phyloP scores from a whole-genome alignment of 2,888 invertebrate species.

The Aspidiotus destructor region DNA sequence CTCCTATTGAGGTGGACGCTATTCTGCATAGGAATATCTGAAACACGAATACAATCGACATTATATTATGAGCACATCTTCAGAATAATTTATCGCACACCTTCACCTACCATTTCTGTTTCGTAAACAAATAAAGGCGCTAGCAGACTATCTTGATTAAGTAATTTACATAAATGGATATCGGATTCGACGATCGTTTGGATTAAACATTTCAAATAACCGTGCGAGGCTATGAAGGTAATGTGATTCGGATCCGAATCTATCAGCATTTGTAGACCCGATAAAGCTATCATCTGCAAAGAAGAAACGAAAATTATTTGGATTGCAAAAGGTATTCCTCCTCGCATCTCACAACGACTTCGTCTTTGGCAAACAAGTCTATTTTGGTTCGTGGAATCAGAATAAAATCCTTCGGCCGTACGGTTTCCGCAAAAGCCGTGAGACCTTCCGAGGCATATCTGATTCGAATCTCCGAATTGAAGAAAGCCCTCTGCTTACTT shows the following conservation, averaged over 20 bases:
- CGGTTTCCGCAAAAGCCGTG: too few relatives aligned
- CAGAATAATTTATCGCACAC: neutral
- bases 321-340: neutral
- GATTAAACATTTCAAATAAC: constrained; percentile 70
- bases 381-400: too few relatives aligned
- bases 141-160: constrained; percentile 52
- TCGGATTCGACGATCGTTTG: constrained; percentile 70
- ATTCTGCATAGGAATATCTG: constrained; percentile 59
- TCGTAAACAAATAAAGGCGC: constrained; percentile 76
- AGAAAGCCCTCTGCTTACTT: too few relatives aligned
- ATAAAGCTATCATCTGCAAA: constrained; percentile 64
- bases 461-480: too few relatives aligned
- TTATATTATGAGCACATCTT: constrained; percentile 33
- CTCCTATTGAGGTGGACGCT: constrained; percentile 57
- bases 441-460: too few relatives aligned
- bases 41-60: constrained; percentile 13
- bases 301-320: constrained; percentile 23
- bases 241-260: constrained; percentile 63
- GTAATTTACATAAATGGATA: constrained; percentile 48
- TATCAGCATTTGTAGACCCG: constrained; percentile 68
- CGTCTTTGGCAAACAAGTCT: neutral
- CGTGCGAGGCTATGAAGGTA: constrained; percentile 50
- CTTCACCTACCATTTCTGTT: constrained; percentile 58
- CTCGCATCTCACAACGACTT: neutral
- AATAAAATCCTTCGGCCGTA: too few relatives aligned